Percentiles rank a stretch among this genome's conserved stretches.
These are phyloP conservation scores for Ceuthmochares aereus DNA, from an alignment of 2,113 vertebrate species.

Conservation along the genomic window DNA sequence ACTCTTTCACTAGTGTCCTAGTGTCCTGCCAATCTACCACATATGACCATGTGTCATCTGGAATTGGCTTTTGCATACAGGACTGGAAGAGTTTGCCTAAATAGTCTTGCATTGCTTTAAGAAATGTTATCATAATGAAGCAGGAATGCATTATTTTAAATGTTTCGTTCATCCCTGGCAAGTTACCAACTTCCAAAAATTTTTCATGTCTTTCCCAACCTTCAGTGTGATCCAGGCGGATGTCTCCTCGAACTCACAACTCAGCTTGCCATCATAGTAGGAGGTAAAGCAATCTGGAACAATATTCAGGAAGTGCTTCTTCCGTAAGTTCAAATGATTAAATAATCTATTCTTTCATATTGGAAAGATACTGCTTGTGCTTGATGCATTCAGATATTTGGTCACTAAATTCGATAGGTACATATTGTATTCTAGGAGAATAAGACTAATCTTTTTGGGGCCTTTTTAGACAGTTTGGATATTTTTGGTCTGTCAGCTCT, in stretches of 20 bases:
- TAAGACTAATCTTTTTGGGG: neutral
- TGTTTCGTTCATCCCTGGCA: neutral
- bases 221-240: conserved; percentile 93
- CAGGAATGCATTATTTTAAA: neutral
- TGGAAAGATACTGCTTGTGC: neutral
- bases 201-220: neutral
- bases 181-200: neutral
- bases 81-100: neutral
- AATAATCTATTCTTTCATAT: neutral
- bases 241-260: conserved; percentile 93
- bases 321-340: conserved; percentile 82
- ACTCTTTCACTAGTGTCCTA: neutral
- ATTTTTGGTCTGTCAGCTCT: neutral
- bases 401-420: neutral
- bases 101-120: neutral
- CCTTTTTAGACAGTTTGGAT: neutral
- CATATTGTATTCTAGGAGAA: neutral
- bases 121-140: neutral
- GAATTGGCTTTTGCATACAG: neutral
- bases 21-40: neutral
- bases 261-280: conserved; percentile 92
- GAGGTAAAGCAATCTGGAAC: conserved; percentile 95
- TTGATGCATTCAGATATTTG: neutral
- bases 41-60: neutral
- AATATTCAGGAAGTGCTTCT: conserved; percentile 93